These are phyloP conservation scores for Drosophila vallismaia DNA, from an alignment of 2,888 invertebrate species.

Conservation along the genomic window DNA sequence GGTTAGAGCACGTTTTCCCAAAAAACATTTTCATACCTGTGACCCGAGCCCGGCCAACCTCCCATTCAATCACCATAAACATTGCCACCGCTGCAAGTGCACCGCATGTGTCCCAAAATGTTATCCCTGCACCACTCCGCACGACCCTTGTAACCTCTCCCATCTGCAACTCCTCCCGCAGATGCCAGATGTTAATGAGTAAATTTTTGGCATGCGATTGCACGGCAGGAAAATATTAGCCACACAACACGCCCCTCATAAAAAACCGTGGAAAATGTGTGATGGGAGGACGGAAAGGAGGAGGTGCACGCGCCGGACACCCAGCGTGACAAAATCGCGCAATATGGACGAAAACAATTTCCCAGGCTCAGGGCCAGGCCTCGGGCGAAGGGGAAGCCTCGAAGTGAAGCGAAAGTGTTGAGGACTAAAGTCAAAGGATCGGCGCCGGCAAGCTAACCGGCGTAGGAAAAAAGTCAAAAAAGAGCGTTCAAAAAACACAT, in stretches of 20 bases:
- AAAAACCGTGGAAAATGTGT: conserved; percentile 46
- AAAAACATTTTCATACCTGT: conserved; percentile 33
- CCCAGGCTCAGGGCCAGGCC: conserved; percentile 72
- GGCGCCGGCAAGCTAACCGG: conserved; percentile 74
- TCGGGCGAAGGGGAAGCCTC: conserved; percentile 21
- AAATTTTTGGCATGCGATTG: conserved; percentile 59
- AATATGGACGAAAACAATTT: conserved; percentile 78
- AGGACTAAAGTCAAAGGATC: conserved; percentile 81
- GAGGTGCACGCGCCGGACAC: conserved; percentile 60
- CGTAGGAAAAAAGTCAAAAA: conserved; percentile 35
- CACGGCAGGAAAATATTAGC: conserved; percentile 82
- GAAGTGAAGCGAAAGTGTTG: conserved; percentile 73
- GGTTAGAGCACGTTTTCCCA: neutral
- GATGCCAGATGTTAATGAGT: conserved; percentile 70
- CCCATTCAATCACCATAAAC: conserved; percentile 62
- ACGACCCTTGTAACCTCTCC: neutral
- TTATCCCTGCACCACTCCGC: neutral
- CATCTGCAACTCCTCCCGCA: conserved; percentile 34
- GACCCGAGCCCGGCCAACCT: conserved; percentile 41
- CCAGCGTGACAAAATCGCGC: conserved; percentile 56
- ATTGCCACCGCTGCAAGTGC: conserved; percentile 71
- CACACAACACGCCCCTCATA: conserved; percentile 81
- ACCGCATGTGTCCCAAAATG: conserved; percentile 65
- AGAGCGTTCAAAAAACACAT: conserved; percentile 7
- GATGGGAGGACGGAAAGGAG: conserved; percentile 17